These are phyloP conservation scores for Pycnonotus jocosus DNA, from an alignment of 2,113 vertebrate species.

Conservation along the genomic window DNA sequence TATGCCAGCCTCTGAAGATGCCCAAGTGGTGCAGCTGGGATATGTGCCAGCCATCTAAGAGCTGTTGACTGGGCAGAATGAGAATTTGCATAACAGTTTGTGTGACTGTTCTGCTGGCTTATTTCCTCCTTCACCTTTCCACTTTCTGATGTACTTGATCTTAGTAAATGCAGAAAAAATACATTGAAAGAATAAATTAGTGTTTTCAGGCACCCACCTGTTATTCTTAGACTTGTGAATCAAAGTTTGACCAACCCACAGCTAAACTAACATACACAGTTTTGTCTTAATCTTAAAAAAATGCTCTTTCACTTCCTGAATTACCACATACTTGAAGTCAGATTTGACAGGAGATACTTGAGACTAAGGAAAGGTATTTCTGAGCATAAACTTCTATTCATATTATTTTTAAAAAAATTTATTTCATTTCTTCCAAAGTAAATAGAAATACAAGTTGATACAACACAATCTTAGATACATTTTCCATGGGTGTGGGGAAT, in stretches of 20 bases:
- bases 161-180: neutral
- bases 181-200: neutral
- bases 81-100: neutral
- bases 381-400: neutral
- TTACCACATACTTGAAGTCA: neutral
- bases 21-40: neutral
- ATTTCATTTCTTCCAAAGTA: neutral
- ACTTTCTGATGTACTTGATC: neutral
- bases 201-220: neutral
- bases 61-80: neutral
- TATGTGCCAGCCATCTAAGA: neutral
- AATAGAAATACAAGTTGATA: neutral
- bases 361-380: neutral
- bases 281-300: neutral
- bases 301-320: neutral
- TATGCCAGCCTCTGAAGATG: accelerated
- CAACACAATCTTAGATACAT: neutral
- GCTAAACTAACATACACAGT: neutral
- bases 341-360: neutral
- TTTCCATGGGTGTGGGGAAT: neutral
- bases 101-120: neutral
- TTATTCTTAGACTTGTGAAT: neutral
- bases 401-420: neutral
- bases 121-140: neutral
- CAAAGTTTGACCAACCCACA: neutral